Evolutionary conservation across 1,140 invertebrate species (phyloP), one percentile per base, ranked within the genome.

Genomic region (Drosophila murphyi): DNA sequence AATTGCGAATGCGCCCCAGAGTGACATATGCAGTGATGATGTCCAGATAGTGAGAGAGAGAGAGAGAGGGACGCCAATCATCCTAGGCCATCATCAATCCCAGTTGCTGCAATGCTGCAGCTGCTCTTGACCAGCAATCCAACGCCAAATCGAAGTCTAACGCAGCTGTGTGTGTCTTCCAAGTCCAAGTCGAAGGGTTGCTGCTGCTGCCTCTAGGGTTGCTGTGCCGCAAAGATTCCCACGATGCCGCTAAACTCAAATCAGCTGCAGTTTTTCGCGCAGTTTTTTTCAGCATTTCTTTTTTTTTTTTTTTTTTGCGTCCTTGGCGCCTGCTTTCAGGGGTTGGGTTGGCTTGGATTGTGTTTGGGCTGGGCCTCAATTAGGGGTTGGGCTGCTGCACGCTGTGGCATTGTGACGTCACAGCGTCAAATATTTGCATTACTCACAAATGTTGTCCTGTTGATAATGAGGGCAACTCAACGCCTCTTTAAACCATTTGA

Each of bases 191-290:
- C 82, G 71, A 43, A 43, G 81, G 81, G 81, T 83, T 85, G 81
- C 62, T 70, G 51, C 59, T 12, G 63, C 32, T 35, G 20, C 39
- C 47, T 29, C 59, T 68, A 85, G 81, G 81, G 82, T 86, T 78
- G 82, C 67, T 71, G 32, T 85, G 76, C 55, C 39, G 61, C 65
- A 61, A 74, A 50, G 20, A 20, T 20, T 20, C 20, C 20, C 20
- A 20, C 20, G 20, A 20, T 20, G 20, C 20, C 20, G 20, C 20
- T 20, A 20, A 12, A 12, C 65, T 50, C 29, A 68, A 74, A 76
- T 87, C 83, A 87, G 83, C 83, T 87, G 83, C 83, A 87, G 48
- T 88, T 87, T 87, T 88, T 86, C 82, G 83, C 82, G 83, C 82
- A 73, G 80, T 77, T 87, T 87, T 73, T 47, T 20, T 20, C 20